Evolutionary conservation across 2,888 invertebrate genomes (phyloP).

Genomic region (Andricus curvator): DNA sequence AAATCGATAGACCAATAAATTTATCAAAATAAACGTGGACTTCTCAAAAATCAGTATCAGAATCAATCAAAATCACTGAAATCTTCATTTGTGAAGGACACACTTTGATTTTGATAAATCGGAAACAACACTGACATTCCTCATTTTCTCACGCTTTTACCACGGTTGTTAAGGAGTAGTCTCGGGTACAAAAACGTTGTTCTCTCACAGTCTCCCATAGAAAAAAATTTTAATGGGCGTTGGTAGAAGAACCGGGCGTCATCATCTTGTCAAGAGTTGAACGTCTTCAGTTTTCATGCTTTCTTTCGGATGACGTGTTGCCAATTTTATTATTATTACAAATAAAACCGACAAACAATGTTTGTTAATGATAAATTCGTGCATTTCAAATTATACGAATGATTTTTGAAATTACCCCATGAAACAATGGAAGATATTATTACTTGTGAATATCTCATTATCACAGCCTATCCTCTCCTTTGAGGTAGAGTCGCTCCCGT

Average conservation of each 20-base stretch:
- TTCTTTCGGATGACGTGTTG: neutral
- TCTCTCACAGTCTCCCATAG: constrained; percentile 42
- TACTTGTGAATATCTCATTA: neutral
- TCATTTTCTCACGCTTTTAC: constrained; percentile 58
- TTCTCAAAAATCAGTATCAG: too few species aligned
- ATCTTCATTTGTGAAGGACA: neutral
- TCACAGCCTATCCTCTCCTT: neutral
- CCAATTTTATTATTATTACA: neutral
- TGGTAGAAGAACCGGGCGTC: neutral
- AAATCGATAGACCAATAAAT: neutral
- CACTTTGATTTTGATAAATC: constrained; percentile 36
- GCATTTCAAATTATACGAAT: neutral
- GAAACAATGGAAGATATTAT: neutral
- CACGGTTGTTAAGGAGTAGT: constrained; percentile 49
- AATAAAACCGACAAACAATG: neutral
- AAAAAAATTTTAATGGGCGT: constrained; percentile 27
- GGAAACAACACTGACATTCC: constrained; percentile 52
- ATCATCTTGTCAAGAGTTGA: constrained; percentile 10
- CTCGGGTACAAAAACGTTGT: constrained; percentile 55
- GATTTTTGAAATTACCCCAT: neutral
- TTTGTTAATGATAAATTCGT: neutral
- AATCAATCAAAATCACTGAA: neutral
- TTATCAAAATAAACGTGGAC: too few species aligned
- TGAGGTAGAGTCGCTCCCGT: neutral
- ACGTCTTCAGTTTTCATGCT: neutral